Percentiles rank a stretch among this genome's conserved stretches.
Conservation (phyloP, 2,888 invertebrate species). For the Cephus sareptanus region DNA sequence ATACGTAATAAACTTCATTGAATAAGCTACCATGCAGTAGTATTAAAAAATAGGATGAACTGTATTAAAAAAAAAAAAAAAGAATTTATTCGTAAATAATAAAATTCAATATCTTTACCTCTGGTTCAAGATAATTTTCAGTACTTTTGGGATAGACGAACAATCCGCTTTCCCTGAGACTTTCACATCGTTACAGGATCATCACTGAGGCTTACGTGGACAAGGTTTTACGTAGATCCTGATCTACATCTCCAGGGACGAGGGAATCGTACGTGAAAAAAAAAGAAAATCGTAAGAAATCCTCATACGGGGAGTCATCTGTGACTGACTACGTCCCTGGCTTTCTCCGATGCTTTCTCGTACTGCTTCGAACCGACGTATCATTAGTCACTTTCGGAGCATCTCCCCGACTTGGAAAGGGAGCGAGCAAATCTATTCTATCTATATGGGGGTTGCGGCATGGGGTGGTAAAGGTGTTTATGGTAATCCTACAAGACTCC, state of each 20-base stretch:
- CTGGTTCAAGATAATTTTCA: neutral
- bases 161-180: neutral
- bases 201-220: neutral
- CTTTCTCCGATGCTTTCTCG: conserved; percentile 45
- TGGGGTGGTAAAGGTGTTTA: conserved; percentile 53
- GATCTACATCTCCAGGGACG: neutral
- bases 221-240: neutral
- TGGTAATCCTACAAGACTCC: conserved; percentile 48
- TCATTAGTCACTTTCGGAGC: conserved; percentile 57
- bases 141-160: too few species aligned
- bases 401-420: conserved; percentile 36
- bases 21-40: too few species aligned
- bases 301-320: conserved; percentile 15
- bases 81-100: neutral
- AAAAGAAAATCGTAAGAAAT: conserved; percentile 21
- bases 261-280: neutral
- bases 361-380: conserved; percentile 28
- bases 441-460: conserved; percentile 30
- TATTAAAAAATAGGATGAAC: too few species aligned
- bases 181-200: neutral
- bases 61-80: neutral
- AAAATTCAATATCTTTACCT: neutral
- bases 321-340: conserved; percentile 29
- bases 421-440: conserved; percentile 49
- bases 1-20: too few species aligned